Evolutionary conservation across 2,797 vertebrate species (phyloP).

Genomic region (Amazona ochrocephala): DNA sequence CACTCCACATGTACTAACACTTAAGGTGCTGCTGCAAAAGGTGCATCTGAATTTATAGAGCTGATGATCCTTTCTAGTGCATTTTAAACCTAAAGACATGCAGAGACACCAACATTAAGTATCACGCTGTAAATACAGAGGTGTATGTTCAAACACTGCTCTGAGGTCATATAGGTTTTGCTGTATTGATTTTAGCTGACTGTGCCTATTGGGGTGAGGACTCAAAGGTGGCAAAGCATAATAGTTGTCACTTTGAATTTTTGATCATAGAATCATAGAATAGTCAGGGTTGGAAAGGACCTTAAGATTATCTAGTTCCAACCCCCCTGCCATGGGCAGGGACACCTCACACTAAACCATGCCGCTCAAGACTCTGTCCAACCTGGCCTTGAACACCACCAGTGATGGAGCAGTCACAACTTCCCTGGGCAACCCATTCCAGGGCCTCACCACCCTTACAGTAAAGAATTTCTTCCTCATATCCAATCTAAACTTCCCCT

Average conservation of each 20-base stretch:
- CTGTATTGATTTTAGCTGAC: neutral
- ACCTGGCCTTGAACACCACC: too few relatives aligned
- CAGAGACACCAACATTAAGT: rapidly evolving
- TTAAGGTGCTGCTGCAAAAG: neutral
- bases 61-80: neutral
- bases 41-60: neutral
- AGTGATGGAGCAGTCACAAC: too few relatives aligned
- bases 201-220: neutral
- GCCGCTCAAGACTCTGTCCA: too few relatives aligned
- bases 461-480: too few relatives aligned
- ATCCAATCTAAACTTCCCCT: too few relatives aligned
- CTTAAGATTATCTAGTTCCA: too few relatives aligned
- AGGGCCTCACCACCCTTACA: too few relatives aligned
- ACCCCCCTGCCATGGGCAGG: too few relatives aligned
- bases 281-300: too few relatives aligned
- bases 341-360: too few relatives aligned
- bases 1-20: neutral
- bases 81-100: neutral
- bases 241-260: neutral
- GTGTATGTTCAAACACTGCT: neutral
- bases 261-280: neutral
- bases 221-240: neutral
- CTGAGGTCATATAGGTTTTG: neutral
- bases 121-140: neutral
- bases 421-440: too few relatives aligned